Conservation (phyloP, 2,888 invertebrate species). For the Cephus rjabovi region DNA sequence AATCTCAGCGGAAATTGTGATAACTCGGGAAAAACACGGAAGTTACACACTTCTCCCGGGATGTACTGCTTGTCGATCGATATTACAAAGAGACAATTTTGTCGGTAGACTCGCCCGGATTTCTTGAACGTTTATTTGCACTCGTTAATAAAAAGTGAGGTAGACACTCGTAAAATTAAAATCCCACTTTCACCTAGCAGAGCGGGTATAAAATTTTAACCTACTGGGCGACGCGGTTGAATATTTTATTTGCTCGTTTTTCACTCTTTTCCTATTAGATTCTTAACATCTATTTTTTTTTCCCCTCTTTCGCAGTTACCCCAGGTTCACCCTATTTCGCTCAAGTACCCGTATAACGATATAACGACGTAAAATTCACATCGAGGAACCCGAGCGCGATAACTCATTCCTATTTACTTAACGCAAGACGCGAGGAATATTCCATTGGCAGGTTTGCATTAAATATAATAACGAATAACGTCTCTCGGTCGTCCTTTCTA, state of each 20-base stretch:
- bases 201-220: too few species aligned
- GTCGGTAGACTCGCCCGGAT: background rate
- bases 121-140: background rate
- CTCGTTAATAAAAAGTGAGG: too few species aligned
- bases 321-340: background rate
- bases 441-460: background rate
- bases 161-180: too few species aligned
- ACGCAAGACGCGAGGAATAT: background rate
- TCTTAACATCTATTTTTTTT: background rate
- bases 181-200: too few species aligned
- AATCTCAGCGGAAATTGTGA: background rate
- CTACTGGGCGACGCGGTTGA: too few species aligned
- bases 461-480: background rate
- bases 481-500: background rate
- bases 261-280: background rate
- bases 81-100: background rate
- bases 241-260: background rate
- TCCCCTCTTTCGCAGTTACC: background rate
- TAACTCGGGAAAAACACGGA: background rate
- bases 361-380: background rate
- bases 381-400: background rate
- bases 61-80: background rate
- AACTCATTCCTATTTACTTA: background rate
- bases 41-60: background rate
- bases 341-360: background rate